Percentiles rank a stretch among this genome's conserved stretches.
phyloP scores from a whole-genome alignment of 2,797 vertebrate species.

The Pipistrellus pipistrellus region DNA sequence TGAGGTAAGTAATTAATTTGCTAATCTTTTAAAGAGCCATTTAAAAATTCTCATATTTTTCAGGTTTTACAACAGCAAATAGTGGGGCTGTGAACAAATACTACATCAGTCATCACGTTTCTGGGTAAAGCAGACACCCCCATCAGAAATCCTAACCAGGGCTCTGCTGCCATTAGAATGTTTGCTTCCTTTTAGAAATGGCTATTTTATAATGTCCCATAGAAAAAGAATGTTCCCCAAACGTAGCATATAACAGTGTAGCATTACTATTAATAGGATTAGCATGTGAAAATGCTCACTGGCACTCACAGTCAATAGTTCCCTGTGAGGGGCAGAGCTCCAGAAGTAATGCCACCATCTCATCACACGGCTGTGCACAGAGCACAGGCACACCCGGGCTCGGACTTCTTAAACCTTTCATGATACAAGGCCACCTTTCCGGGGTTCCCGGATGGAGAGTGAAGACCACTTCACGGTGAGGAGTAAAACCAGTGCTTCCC shows the following conservation, averaged over 20 bases:
- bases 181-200: not conserved
- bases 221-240: not conserved
- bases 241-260: not conserved
- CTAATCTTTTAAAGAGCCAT: constrained; percentile 5
- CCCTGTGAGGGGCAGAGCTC: too few species aligned
- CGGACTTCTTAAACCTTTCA: not conserved
- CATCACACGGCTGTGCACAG: not conserved
- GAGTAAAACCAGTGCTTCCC: not conserved
- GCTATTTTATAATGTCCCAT: not conserved
- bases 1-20: not conserved
- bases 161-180: not conserved
- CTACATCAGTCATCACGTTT: not conserved
- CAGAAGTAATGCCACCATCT: not conserved
- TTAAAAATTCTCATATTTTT: not conserved
- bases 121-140: not conserved
- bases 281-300: not conserved
- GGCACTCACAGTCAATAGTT: not conserved
- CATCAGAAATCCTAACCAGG: not conserved
- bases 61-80: not conserved
- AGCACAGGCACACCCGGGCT: too few species aligned
- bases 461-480: not conserved
- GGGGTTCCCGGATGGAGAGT: not conserved
- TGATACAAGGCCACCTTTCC: not conserved
- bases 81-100: not conserved
- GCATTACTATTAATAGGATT: not conserved